Evolutionary conservation across 2,888 invertebrate genomes (phyloP), one percentile per base, ranked within the genome.

Genomic region (Ophion slaviceki): DNA sequence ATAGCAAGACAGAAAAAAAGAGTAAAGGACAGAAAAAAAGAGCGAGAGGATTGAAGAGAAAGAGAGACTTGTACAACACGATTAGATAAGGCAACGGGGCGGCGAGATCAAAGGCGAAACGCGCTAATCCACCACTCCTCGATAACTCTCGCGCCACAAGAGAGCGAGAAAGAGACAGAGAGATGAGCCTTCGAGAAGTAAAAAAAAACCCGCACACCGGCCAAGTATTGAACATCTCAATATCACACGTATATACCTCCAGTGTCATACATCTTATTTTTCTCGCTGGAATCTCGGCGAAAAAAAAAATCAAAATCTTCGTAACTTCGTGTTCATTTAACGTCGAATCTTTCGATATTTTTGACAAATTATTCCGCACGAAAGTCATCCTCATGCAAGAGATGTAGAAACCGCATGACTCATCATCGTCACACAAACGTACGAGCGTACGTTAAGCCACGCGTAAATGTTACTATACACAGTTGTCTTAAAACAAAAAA

Each of bases 51-150:
- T 88, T 86, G 86, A 87, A 88, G 88, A 84, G 85, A 80, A 66
- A 67, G 87, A 85, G 89, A 89, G 85, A 89, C 88, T 88, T 88
- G 88, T 89, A 86, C 86, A 80, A 89, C 84, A 91, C 91, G 93
- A 93, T 93, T 94, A 94, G 93, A 94, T 94, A 94, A 93, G 93
- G 89, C 90, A 84, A 86, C 85, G 85, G 85, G 90, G 91, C 93
- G 93, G 91, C 89, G 88, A 93, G 93, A 93, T 94, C 93, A 94
- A 94, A 94, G 93, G 91, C 90, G 89, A 90, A 47, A 91, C 91
- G 89, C 93, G 92, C 92, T 94, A 94, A 94, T 94, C 94, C 93
- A 92, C 91, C 92, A 91, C 92, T 93, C 92, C 91, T 92, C 93
- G 93, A 94, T 94, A 94, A 93, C 90, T 90, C 88, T 92, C 91